A percentile compares a stretch with the other conserved stretches of the same genome.
Conservation (phyloP, 2,888 invertebrate species). For the Bombylius discolor region DNA sequence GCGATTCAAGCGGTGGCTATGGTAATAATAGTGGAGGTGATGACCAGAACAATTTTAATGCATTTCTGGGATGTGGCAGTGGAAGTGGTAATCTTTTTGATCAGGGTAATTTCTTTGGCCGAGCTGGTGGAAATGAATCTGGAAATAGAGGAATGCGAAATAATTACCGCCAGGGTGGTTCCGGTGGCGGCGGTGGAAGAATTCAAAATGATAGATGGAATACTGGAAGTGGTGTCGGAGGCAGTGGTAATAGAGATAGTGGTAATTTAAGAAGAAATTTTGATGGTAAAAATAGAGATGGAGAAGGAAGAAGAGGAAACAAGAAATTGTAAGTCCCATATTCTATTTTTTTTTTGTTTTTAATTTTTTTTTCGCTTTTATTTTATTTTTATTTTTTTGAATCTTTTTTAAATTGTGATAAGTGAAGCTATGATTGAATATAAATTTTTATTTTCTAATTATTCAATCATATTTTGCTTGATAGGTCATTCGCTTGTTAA, state of each 20-base stretch:
- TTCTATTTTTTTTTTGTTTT: too few relatives aligned
- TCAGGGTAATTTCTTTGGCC: conserved; percentile 23
- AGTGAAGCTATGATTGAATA: too few relatives aligned
- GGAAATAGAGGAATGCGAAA: conserved; percentile 10
- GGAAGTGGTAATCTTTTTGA: conserved; percentile 29
- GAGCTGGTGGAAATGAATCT: conserved; percentile 1
- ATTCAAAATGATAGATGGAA: background rate
- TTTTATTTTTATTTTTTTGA: too few relatives aligned
- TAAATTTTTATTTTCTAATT: too few relatives aligned
- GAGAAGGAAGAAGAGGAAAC: background rate
- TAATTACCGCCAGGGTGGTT: conserved; percentile 5
- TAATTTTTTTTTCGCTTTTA: too few relatives aligned
- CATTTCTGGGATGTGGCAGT: conserved; percentile 37
- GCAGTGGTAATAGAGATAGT: background rate
- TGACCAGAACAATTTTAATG: conserved; percentile 18
- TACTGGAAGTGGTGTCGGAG: background rate
- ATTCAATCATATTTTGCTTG: too few relatives aligned
- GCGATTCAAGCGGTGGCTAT: conserved; percentile 30
- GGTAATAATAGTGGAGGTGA: conserved; percentile 33
- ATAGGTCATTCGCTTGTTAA: too few relatives aligned
- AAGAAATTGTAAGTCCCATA: too few relatives aligned
- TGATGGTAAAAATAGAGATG: background rate
- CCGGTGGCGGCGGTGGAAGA: conserved; percentile 9
- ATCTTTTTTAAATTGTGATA: too few relatives aligned
- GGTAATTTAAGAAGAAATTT: background rate